phyloP scores from a whole-genome alignment of 2,113 vertebrate genomes.

The Spea bombifrons region DNA sequence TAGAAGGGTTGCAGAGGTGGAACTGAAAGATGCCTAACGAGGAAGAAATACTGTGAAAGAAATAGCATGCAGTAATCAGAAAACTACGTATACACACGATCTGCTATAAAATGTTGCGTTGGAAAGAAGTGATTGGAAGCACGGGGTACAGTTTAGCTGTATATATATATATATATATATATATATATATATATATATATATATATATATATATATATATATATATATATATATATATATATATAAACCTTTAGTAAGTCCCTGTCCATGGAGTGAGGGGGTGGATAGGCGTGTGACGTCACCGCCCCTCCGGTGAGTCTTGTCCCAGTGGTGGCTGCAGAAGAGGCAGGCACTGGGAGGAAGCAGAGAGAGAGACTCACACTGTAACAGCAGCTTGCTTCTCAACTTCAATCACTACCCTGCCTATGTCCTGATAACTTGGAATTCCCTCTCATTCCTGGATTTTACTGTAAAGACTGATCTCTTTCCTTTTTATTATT shows the following conservation, averaged over 20 bases:
- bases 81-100: too few relatives aligned
- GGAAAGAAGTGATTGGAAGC: slow-evolving; percentile 10
- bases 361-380: neutral
- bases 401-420: slow-evolving; percentile 55
- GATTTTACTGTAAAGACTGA: neutral
- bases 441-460: slow-evolving; percentile 50
- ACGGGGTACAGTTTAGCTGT: neutral
- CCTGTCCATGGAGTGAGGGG: slow-evolving; percentile 27
- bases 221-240: neutral
- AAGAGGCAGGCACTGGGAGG: neutral
- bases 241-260: slow-evolving; percentile 1
- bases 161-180: neutral
- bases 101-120: neutral
- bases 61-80: too few relatives aligned
- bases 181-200: neutral
- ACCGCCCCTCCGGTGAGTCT: slow-evolving; percentile 27
- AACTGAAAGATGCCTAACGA: too few relatives aligned
- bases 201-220: neutral
- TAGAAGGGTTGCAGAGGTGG: neutral
- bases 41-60: too few relatives aligned
- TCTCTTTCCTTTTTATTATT: neutral
- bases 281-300: slow-evolving; percentile 31
- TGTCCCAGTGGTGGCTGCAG: slow-evolving; percentile 41
- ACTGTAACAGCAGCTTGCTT: slow-evolving; percentile 50
- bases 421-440: slow-evolving; percentile 67